Evolutionary conservation across 2,113 vertebrate species (phyloP), one percentile per base, ranked within the genome.

Genomic region (Ophthalmolycus amberensis): DNA sequence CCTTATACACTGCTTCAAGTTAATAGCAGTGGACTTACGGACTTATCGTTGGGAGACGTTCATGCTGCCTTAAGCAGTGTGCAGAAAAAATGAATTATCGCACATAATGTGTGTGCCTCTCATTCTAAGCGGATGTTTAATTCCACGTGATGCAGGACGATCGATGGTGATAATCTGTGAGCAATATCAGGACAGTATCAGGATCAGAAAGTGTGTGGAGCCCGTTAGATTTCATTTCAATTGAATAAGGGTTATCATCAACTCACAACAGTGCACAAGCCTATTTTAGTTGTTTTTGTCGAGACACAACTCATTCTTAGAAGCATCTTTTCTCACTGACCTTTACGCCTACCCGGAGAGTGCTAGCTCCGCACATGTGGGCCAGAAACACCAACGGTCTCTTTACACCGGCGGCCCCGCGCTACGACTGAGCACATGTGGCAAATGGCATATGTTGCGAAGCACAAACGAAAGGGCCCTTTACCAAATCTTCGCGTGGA

Each of bases 391-490:
- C 72, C 75, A 63, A 70, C 32, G 34, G 58, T 48, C 64, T 79
- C 56, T 87, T 82, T 67, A 1, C 73, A 71, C 72, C 16, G 6
- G 66, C 48, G 67, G 82, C 63, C 65, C 52, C 25, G 22, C 27
- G 2, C 64, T 22, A n/a, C 71, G 82, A 86, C 79, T 42, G 83
- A 89, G 74, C 76, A 38, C 64, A 75, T 82, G 84, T 88, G 87
- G 82, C 82, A 86, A 88, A 79, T 42, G 65, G 74, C 86, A 89
- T 88, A 88, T 88, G 83, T 37, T 77, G 59, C 14, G 22, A 69
- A 71, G 80, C 77, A 42, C 54, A 78, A 62, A 71, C 25, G 22
- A 84, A 89, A 79, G 16, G 40, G 63, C 67, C 60, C 50, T 69
- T 71, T 71, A 68, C 79, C 11, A 67, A 74, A 82, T 84, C 76